Percentiles rank a stretch among this genome's conserved stretches.
These are phyloP conservation scores for Drosophila grimshawi DNA, from an alignment of 1,140 invertebrate species.

Conservation along the genomic window DNA sequence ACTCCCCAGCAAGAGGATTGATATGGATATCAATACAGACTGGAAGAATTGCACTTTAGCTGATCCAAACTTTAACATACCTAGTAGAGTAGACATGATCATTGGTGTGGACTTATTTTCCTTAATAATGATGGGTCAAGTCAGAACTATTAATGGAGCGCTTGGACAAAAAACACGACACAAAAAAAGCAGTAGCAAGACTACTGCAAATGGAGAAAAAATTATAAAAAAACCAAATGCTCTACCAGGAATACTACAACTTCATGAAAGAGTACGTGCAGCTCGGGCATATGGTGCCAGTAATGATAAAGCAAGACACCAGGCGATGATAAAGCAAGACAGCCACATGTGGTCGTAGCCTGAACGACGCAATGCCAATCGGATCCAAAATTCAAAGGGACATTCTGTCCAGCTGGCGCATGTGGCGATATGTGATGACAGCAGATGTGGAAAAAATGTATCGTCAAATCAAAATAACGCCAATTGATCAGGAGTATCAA, in stretches of 20 bases:
- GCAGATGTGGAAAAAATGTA: constrained; percentile 2
- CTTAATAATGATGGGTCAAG: neutral
- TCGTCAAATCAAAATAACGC: too few species aligned
- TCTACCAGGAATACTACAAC: neutral
- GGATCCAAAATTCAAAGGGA: neutral
- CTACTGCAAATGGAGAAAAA: neutral
- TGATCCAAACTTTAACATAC: neutral
- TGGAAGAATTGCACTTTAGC: neutral
- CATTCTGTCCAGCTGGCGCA: neutral
- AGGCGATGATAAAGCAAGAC: neutral
- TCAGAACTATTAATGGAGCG: too few species aligned
- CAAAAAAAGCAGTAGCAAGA: neutral
- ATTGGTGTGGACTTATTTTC: neutral
- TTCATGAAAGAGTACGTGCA: neutral
- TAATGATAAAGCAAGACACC: too few species aligned
- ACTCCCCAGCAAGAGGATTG: neutral
- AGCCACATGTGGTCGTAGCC: neutral
- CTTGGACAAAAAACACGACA: neutral
- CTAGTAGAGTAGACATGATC: neutral
- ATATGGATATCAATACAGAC: neutral
- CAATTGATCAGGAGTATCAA: neutral
- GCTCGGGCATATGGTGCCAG: neutral
- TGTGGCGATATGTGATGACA: neutral
- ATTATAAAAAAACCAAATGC: neutral
- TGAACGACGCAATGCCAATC: too few species aligned